Evolutionary conservation across 2,113 vertebrate species (phyloP), one percentile per base, ranked within the genome.

Genomic region (Lamprologus speciosus): DNA sequence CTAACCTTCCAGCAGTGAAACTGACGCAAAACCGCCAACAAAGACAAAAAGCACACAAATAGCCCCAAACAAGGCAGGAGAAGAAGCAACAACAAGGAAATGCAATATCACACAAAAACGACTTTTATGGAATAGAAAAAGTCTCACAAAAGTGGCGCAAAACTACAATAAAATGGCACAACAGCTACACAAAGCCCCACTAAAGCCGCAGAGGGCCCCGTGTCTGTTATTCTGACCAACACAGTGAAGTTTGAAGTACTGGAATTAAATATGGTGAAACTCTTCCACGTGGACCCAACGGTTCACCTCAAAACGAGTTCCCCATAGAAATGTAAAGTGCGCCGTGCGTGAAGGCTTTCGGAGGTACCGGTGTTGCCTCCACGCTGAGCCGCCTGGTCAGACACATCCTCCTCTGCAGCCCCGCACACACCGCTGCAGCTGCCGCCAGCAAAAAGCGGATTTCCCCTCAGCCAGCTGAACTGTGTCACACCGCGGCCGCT

Each of bases 361-460:
- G 60, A 37, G 60, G 60, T n/a, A 35, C 31, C 60, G 60, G 60
- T 35, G 37, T 21, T 73, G 37, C 21, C 35, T 26, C n/a, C 68
- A 45, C 14, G 68, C 68, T 26, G 65, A 42, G 63, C 63, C 63
- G 63, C 63, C 58, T 14, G 21, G 58, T 26, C 50, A 42, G 16
- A n/a, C 65, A 68, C 68, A 21, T 19, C 14, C 21, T 19, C 14
- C 21, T 54, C 81, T 86, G 84, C 73, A 81, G 84, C 80, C 26
- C 58, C 2, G 33, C 63, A 40, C 33, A 68, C 63, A 40, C 63
- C 21, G 5, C 60, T 37, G 63, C 63, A 21, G 35, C 63, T 21
- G 63, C 42, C 8, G 75, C 65, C 78, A 42, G 51, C 35, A 50
- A 85, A 83, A 87, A 68, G 75, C 87, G 91, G 89, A 92, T 83